These are phyloP conservation scores for Lampris megalopsis DNA, from an alignment of 2,113 vertebrate species.

Conservation along the genomic window DNA sequence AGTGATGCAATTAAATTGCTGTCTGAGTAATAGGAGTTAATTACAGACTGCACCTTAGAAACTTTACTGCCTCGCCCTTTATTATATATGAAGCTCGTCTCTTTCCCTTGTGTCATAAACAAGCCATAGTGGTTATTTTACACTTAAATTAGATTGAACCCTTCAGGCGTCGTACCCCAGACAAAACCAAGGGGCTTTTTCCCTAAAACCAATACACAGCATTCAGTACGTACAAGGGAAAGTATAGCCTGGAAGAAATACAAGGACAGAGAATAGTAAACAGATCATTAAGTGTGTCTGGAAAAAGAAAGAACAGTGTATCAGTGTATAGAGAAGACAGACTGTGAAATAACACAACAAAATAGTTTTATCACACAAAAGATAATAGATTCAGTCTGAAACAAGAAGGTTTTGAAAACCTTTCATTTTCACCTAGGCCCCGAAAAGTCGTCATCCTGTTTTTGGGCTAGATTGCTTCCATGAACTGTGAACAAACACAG, in stretches of 20 bases:
- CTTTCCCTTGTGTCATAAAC: constrained; percentile 20
- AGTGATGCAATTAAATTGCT: not conserved
- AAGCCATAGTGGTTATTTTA: constrained; percentile 33
- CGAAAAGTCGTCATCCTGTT: too few species aligned
- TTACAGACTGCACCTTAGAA: constrained; percentile 31
- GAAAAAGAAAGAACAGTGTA: too few species aligned
- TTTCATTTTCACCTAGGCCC: too few species aligned
- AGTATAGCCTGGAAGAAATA: not conserved
- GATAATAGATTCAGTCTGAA: too few species aligned
- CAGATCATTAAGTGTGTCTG: too few species aligned
- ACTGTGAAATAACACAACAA: too few species aligned
- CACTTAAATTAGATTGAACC: constrained; percentile 8
- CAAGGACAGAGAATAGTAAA: not conserved
- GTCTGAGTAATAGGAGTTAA: constrained; percentile 17
- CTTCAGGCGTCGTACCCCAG: not conserved
- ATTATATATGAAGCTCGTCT: constrained; percentile 14
- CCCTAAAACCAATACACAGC: not conserved
- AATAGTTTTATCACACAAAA: too few species aligned
- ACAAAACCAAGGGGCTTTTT: not conserved
- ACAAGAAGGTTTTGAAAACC: not conserved
- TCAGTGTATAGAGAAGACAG: too few species aligned
- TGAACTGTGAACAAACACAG: too few species aligned
- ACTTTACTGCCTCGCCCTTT: constrained; percentile 3
- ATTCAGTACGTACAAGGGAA: not conserved
- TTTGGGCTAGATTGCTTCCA: too few species aligned